Conservation (phyloP, 2,113 vertebrate species). For the Charadrius vociferus region DNA sequence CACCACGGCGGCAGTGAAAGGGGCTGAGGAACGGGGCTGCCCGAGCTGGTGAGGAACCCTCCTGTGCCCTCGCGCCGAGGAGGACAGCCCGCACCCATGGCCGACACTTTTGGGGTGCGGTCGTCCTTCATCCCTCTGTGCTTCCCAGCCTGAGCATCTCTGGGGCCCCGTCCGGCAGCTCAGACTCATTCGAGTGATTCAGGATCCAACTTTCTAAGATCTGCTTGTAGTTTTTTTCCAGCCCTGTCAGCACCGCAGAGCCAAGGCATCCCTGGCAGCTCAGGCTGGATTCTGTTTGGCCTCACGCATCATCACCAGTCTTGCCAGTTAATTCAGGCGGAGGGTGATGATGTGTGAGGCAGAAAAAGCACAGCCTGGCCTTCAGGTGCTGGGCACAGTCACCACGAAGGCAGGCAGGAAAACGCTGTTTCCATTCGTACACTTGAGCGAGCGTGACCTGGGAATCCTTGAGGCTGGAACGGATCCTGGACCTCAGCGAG, state of each 20-base stretch:
- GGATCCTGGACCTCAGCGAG: neutral
- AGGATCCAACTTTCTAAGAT: neutral
- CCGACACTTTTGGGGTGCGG: neutral
- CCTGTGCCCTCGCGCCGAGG: fast-evolving
- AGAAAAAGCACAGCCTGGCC: slow-evolving; percentile 53
- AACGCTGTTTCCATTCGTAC: neutral
- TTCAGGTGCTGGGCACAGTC: slow-evolving; percentile 54
- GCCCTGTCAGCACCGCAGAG: slow-evolving; percentile 40
- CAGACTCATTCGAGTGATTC: neutral
- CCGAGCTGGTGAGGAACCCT: neutral
- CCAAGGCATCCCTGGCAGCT: slow-evolving; percentile 61
- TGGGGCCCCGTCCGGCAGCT: neutral
- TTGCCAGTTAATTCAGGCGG: slow-evolving; percentile 26
- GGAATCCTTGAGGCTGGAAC: neutral
- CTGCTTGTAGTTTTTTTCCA: neutral
- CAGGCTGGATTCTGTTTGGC: slow-evolving; percentile 45
- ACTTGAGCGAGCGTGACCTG: neutral
- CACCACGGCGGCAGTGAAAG: fast-evolving
- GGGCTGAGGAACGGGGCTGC: neutral
- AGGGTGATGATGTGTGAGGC: slow-evolving; percentile 64
- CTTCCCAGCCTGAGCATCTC: neutral
- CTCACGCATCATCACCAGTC: slow-evolving; percentile 63
- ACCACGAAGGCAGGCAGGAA: neutral
- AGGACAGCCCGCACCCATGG: neutral
- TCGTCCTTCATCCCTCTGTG: fast-evolving